These are phyloP conservation scores for Palaemon carinicauda DNA, from an alignment of 1,140 invertebrate species.

Conservation along the genomic window DNA sequence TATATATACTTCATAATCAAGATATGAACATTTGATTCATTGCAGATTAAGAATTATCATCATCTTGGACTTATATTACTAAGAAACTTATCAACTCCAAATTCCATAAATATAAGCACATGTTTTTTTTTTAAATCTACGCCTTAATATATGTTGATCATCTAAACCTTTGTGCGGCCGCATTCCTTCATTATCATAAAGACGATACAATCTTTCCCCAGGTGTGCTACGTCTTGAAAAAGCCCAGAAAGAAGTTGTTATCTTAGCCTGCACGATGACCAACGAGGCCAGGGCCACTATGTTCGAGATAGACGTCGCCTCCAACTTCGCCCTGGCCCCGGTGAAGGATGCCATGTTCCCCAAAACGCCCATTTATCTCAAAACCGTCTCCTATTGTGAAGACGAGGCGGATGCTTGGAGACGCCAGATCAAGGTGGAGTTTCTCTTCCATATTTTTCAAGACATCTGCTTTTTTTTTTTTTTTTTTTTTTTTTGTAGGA, in stretches of 20 bases:
- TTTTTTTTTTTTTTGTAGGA: neutral
- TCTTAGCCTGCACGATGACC: constrained; percentile 64
- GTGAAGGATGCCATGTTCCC: constrained; percentile 55
- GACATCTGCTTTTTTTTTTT: neutral
- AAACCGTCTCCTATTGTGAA: constrained; percentile 60
- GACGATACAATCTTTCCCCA: constrained; percentile 35
- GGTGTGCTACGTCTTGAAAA: constrained; percentile 63
- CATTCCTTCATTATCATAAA: constrained; percentile 15
- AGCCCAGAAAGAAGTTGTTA: constrained; percentile 63
- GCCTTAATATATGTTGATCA: neutral
- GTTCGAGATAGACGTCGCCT: constrained; percentile 64
- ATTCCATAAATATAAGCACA: too few relatives aligned
- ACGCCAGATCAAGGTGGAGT: constrained; percentile 61
- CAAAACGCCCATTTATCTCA: constrained; percentile 57
- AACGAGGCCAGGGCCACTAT: constrained; percentile 63
- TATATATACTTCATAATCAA: neutral
- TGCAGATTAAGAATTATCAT: too few relatives aligned
- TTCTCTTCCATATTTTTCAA: neutral
- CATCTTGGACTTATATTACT: too few relatives aligned
- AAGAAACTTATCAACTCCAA: too few relatives aligned
- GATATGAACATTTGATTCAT: too few relatives aligned
- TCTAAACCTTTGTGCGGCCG: neutral
- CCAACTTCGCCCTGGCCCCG: constrained; percentile 62
- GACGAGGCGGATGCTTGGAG: constrained; percentile 62
- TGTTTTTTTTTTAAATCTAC: neutral